Base-by-base conservation (phyloP, 2,113 vertebrate genomes). In the Mionectes macconnelli region DNA sequence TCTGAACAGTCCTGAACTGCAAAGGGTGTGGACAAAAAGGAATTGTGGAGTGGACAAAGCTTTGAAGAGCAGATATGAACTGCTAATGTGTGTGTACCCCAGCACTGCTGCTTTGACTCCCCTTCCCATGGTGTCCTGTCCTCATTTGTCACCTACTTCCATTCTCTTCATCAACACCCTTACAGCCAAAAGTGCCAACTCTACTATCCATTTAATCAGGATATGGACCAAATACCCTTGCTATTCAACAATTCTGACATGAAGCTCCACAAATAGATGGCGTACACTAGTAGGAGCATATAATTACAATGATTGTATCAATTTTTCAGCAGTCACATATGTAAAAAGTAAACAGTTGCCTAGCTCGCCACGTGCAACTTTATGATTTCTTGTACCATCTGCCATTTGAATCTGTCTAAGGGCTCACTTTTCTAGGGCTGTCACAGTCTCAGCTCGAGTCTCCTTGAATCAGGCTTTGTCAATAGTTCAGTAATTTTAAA, bases 71-170 rank as follows among this genome's bases (percentile, higher is more conserved):
- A 82, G 64, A 24, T 21, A 33, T 0, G 18, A n/a, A 40, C 13
- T 23, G 42, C 47, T 50, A n/a, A 0, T 50, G 49, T 14, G 6
- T 24, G 37, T 6, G 16, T 21, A 42, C 12, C 28, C 10, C 8
- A 37, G 5, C 25, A 22, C 39, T 22, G 37, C 45, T 42, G 6
- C 74, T 47, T 39, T 37, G 17, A 40, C 59, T 42, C 40, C 11
- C 21, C 25, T 23, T 49, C 52, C 91, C 55, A 42, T 39, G 31
- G 19, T 8, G 20, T 42, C 40, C 39, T 11, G 31, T 7, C 66
- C 31, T 88, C 4, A 1, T 24, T 44, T 45, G 25, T 18, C 42
- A 59, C n/a, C 17, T 12, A 3, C 1, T 0, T 42, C 45, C 1
- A 0, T 42, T 45, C 67, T 50, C 9, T 9, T 18, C 47, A 80